Evolutionary conservation across 2,797 vertebrate species (phyloP).

Genomic region (Phyllotis vaccarum): DNA sequence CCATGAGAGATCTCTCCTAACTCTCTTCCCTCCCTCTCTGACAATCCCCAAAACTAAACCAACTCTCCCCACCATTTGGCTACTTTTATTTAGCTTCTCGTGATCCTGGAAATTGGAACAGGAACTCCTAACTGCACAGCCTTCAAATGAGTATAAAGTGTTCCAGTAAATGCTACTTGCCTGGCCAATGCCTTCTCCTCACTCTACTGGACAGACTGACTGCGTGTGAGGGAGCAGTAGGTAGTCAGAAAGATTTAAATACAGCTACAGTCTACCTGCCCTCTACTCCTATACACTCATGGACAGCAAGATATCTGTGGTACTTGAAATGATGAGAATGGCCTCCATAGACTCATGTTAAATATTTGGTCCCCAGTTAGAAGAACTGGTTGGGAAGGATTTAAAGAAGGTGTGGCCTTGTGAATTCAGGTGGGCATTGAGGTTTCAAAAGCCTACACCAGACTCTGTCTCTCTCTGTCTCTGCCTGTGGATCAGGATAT

Average conservation of each 20-base stretch:
- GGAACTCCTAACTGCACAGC: not conserved
- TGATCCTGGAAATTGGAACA: not conserved
- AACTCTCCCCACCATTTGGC: not conserved
- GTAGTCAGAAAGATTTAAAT: not conserved
- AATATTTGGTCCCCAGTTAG: not conserved
- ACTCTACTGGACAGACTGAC: not conserved
- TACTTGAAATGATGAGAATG: not conserved
- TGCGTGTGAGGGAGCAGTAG: accelerated
- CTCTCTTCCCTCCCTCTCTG: not conserved
- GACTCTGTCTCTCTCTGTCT: not conserved
- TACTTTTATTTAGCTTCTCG: not conserved
- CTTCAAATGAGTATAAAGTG: not conserved
- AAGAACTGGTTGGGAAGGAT: not conserved
- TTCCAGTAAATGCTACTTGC: not conserved
- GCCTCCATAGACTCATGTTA: not conserved
- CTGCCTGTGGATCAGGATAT: not conserved
- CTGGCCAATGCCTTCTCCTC: not conserved
- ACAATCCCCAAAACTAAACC: not conserved
- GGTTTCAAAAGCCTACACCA: not conserved
- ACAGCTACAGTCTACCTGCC: no score
- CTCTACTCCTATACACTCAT: accelerated
- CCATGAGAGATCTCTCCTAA: no score
- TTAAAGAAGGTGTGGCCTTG: not conserved
- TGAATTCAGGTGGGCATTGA: no score
- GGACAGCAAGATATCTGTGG: not conserved